Percentiles rank a stretch among this genome's conserved stretches.
Conservation (phyloP, 2,113 vertebrate genomes). For the Festucalex cinctus region DNA sequence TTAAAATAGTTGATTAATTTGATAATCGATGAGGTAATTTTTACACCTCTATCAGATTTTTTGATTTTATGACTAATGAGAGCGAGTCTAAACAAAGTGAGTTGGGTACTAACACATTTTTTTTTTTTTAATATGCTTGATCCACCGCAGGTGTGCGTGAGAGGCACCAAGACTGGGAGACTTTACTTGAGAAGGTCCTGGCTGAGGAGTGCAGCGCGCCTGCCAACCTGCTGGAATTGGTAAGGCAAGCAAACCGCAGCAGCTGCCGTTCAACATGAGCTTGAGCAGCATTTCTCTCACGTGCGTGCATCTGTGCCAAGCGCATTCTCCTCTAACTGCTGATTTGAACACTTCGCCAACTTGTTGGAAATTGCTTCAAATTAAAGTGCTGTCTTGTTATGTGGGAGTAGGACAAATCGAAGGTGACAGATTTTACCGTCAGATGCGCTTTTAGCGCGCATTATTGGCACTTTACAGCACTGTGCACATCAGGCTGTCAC, state of each 20-base stretch:
- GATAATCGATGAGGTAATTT: no score
- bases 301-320: conserved; percentile 1
- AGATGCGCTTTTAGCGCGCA: conserved; percentile 8
- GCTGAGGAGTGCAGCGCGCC: conserved; percentile 85
- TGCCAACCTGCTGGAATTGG: conserved; percentile 88
- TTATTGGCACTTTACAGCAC: neutral
- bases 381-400: neutral
- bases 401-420: neutral
- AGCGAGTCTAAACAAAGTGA: neutral
- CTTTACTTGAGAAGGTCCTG: conserved; percentile 81
- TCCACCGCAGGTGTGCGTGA: conserved; percentile 82
- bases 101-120: neutral
- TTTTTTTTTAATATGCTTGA: conserved; percentile 10
- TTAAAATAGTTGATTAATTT: no score
- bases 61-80: neutral
- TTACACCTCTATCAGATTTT: no score
- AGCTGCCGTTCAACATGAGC: conserved; percentile 21
- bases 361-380: neutral
- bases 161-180: conserved; percentile 84
- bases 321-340: conserved; percentile 1
- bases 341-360: conserved; percentile 5
- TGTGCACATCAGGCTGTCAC: conserved; percentile 7
- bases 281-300: neutral
- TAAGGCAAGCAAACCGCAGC: conserved; percentile 66
- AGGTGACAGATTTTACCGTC: conserved; percentile 10